phyloP scores from a whole-genome alignment of 2,113 vertebrate genomes.

The rabbit (Oryctolagus cuniculus) region DNA sequence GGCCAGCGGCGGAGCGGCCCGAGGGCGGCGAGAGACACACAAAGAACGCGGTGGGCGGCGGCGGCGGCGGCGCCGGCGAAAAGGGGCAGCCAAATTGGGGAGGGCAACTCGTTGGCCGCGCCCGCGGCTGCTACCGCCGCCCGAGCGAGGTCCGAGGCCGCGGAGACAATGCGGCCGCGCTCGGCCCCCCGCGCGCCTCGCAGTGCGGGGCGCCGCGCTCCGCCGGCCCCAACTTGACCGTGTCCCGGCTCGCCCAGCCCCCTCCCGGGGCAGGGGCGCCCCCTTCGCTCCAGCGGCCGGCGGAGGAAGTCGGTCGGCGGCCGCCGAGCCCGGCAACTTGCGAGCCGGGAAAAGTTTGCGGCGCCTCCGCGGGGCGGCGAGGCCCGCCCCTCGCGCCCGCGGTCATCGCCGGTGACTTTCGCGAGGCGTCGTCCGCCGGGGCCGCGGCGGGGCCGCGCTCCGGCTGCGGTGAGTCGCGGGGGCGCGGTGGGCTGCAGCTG shows the following conservation, averaged over 20 bases:
- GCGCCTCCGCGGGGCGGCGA: slow-evolving; percentile 62
- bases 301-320: background rate
- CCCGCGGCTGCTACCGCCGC: background rate
- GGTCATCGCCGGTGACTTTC: slow-evolving; percentile 50
- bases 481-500: background rate
- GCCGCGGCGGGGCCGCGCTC: background rate
- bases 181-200: background rate
- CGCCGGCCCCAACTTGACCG: background rate
- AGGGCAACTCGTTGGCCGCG: background rate
- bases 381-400: slow-evolving; percentile 33
- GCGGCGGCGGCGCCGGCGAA: slow-evolving; percentile 52
- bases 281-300: background rate
- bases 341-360: slow-evolving; percentile 79
- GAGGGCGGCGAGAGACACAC: slow-evolving; percentile 72
- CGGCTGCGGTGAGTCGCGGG: slow-evolving; percentile 51
- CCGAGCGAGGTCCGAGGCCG: slow-evolving; percentile 27
- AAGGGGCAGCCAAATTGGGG: slow-evolving; percentile 17
- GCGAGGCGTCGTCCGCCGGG: background rate
- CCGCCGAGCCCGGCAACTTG: slow-evolving; percentile 58
- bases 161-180: slow-evolving; percentile 66
- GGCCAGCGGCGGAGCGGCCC: slow-evolving; percentile 25
- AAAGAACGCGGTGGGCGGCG: slow-evolving; percentile 84
- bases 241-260: slow-evolving; percentile 17
- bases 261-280: slow-evolving; percentile 38
- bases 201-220: background rate